Percentiles rank a stretch among this genome's conserved stretches.
Conservation (phyloP, 2,113 vertebrate genomes). For the Peromyscus maniculatus region DNA sequence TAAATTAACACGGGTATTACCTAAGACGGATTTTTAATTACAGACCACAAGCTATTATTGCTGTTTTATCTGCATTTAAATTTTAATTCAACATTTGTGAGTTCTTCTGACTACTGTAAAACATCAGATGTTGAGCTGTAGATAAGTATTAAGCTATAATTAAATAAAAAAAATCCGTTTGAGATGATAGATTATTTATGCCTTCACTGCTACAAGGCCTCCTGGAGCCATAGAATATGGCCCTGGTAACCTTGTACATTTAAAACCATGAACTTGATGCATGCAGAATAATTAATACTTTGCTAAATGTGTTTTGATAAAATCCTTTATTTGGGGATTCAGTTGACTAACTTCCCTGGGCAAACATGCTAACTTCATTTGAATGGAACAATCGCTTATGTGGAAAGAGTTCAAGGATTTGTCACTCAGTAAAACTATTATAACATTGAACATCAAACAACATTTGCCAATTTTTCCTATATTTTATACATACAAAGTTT, state of each 20-base stretch:
- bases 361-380: slow-evolving; percentile 47
- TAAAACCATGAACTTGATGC: slow-evolving; percentile 19
- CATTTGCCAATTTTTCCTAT: neutral
- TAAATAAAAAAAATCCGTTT: slow-evolving; percentile 47
- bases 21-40: slow-evolving; percentile 48
- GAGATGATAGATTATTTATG: slow-evolving; percentile 52
- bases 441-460: neutral
- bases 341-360: slow-evolving; percentile 38
- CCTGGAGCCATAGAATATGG: slow-evolving; percentile 45
- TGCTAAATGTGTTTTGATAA: slow-evolving; percentile 39
- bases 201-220: neutral
- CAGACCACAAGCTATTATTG: slow-evolving; percentile 26
- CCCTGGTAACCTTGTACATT: slow-evolving; percentile 44
- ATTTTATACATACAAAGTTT: neutral
- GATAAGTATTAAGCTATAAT: slow-evolving; percentile 54
- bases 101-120: slow-evolving; percentile 60
- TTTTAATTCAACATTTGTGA: slow-evolving; percentile 64
- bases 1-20: slow-evolving; percentile 44
- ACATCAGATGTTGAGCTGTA: neutral
- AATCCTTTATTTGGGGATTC: slow-evolving; percentile 44
- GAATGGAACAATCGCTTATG: neutral
- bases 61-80: slow-evolving; percentile 36
- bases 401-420: slow-evolving; percentile 36
- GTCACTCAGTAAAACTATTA: slow-evolving; percentile 5
- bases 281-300: slow-evolving; percentile 40